phyloP scores from a whole-genome alignment of 2,113 vertebrate genomes.

The Mormoops blainvillei region DNA sequence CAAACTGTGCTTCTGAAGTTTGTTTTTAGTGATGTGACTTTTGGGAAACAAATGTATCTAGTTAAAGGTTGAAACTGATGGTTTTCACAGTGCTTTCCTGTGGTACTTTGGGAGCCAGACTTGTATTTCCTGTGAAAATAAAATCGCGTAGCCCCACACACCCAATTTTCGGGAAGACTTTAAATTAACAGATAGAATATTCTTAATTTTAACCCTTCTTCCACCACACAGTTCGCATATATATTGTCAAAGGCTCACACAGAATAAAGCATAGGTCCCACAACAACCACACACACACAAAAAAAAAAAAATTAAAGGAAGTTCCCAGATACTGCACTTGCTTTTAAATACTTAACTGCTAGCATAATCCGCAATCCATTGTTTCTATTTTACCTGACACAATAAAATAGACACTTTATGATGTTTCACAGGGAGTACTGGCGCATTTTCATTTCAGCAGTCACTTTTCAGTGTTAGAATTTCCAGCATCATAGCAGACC shows the following conservation, averaged over 20 bases:
- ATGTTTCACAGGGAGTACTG: background rate
- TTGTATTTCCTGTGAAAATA: background rate
- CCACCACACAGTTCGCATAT: background rate
- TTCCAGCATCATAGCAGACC: background rate
- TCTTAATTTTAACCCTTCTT: background rate
- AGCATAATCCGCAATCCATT: background rate
- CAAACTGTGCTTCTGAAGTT: background rate
- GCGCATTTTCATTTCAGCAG: background rate
- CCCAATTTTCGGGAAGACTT: background rate
- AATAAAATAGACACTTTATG: no score
- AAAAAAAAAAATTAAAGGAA: background rate
- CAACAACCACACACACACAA: background rate
- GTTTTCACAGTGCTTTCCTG: background rate
- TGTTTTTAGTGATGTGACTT: background rate
- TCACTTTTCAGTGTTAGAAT: background rate
- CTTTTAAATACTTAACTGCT: background rate
- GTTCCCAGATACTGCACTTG: background rate
- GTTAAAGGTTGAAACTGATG: background rate
- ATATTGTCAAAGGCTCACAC: background rate
- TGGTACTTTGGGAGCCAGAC: background rate
- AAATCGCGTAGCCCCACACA: background rate
- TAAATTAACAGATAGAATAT: background rate
- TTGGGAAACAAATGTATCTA: background rate
- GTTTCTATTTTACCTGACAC: background rate
- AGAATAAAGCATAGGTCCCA: background rate